phyloP scores from a whole-genome alignment of 2,113 vertebrate species.

The Neotragus pygmaeus region DNA sequence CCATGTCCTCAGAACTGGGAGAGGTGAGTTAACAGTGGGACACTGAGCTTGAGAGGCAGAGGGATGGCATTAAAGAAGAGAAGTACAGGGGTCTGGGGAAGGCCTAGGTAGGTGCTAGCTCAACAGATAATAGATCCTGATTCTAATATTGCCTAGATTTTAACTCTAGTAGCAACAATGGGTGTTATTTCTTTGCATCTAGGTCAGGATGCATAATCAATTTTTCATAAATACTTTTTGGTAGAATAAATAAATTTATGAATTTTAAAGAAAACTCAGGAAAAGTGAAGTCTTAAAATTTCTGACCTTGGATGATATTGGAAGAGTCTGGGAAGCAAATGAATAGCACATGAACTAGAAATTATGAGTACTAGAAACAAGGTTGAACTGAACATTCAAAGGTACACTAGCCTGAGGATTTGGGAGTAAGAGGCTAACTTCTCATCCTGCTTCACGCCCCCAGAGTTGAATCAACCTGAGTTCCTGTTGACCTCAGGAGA shows the following conservation, averaged over 20 bases:
- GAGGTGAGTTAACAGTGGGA: background rate
- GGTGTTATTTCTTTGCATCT: constrained; percentile 7
- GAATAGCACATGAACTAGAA: background rate
- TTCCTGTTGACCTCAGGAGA: constrained; percentile 56
- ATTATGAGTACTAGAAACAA: background rate
- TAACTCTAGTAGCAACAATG: background rate
- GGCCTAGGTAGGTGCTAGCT: background rate
- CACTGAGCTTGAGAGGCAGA: background rate
- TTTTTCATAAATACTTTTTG: constrained; percentile 19
- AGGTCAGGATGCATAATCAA: background rate
- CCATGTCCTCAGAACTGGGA: background rate
- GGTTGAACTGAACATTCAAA: background rate
- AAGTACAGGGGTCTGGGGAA: background rate
- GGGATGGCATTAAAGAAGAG: background rate
- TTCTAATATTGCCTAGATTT: background rate
- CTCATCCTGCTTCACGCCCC: constrained; percentile 28
- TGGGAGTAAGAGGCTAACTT: constrained; percentile 34
- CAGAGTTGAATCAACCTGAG: constrained; percentile 52
- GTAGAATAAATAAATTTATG: background rate
- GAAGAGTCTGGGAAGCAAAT: constrained; percentile 27
- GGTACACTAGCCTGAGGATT: background rate
- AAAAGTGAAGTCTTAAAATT: constrained; percentile 21
- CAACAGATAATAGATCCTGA: background rate
- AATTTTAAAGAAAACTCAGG: constrained; percentile 20
- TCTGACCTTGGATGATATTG: background rate